Evolutionary conservation across 2,888 invertebrate genomes (phyloP).

Genomic region (Crossocerus cetratus): DNA sequence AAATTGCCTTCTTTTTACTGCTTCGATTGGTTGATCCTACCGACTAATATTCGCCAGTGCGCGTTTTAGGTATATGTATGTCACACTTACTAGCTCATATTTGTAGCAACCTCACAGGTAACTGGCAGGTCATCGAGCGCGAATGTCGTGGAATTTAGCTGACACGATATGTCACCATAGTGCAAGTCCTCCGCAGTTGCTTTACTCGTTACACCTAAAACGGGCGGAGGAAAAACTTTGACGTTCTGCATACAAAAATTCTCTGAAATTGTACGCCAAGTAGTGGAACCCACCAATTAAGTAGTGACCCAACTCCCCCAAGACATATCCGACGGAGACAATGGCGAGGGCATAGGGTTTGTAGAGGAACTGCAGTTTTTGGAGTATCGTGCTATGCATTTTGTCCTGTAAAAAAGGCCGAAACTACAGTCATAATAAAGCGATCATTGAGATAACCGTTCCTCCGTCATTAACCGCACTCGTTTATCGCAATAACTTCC

Average conservation of each 20-base stretch:
- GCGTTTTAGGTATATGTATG: not conserved
- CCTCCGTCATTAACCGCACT: too few species aligned
- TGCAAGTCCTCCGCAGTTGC: conserved; percentile 90
- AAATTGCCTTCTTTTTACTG: too few species aligned
- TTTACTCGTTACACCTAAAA: conserved; percentile 87
- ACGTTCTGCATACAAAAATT: too few species aligned
- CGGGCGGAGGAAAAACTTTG: too few species aligned
- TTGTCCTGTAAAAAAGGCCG: conserved; percentile 10
- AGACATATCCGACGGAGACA: conserved; percentile 89
- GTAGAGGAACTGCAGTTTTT: conserved; percentile 85
- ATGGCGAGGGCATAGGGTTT: conserved; percentile 88
- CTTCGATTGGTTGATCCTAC: too few species aligned
- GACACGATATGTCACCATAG: conserved; percentile 92
- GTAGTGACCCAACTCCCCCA: conserved; percentile 93
- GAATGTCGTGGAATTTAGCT: conserved; percentile 83
- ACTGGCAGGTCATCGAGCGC: conserved; percentile 78
- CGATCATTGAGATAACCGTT: too few species aligned
- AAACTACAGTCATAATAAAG: too few species aligned
- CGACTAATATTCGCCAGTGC: too few species aligned
- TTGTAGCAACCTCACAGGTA: conserved; percentile 80
- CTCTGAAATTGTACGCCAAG: too few species aligned
- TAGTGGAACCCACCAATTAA: conserved; percentile 82
- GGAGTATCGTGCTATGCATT: conserved; percentile 76
- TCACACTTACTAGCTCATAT: conserved; percentile 78
- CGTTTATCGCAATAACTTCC: too few species aligned